Conservation (phyloP, 2,888 invertebrate species). For the Pocota personata region DNA sequence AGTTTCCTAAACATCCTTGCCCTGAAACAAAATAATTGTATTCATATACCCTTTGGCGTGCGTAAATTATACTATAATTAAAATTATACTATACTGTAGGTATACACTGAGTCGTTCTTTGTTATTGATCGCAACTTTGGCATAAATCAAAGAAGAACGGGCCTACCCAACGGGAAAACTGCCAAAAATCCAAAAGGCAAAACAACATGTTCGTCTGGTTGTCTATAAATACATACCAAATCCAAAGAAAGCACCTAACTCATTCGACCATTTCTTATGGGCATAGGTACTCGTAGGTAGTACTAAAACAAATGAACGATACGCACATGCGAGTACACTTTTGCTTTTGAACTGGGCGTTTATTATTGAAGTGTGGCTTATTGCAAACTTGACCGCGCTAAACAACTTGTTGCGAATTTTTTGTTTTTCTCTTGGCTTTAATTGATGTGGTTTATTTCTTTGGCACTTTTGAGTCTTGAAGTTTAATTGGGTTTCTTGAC, state of each 20-base stretch:
- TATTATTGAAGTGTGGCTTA: conserved; percentile 58
- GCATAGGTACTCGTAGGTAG: too few species aligned
- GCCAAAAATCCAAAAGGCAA: conserved; percentile 43
- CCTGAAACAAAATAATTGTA: too few species aligned
- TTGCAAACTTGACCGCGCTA: conserved; percentile 40
- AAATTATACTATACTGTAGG: too few species aligned
- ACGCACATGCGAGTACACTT: not conserved
- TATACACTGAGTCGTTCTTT: conserved; percentile 40
- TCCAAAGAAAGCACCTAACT: conserved; percentile 53
- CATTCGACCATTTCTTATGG: conserved; percentile 36
- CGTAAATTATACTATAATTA: too few species aligned
- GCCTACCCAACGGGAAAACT: conserved; percentile 46
- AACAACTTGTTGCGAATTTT: conserved; percentile 31
- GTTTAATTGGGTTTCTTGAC: conserved; percentile 56
- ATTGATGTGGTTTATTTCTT: conserved; percentile 49
- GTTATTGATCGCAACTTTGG: conserved; percentile 40
- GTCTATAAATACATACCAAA: conserved; percentile 2
- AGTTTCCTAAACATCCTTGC: too few species aligned
- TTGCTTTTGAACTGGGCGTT: not conserved
- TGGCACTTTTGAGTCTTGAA: conserved; percentile 24
- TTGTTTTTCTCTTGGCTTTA: conserved; percentile 25
- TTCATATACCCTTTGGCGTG: too few species aligned
- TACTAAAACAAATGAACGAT: conserved; percentile 37
- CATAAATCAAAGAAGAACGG: conserved; percentile 28
- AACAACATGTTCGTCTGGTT: conserved; percentile 33